Base-by-base conservation (phyloP, 1,140 invertebrate genomes). In the Meloidogyne hapla region DNA sequence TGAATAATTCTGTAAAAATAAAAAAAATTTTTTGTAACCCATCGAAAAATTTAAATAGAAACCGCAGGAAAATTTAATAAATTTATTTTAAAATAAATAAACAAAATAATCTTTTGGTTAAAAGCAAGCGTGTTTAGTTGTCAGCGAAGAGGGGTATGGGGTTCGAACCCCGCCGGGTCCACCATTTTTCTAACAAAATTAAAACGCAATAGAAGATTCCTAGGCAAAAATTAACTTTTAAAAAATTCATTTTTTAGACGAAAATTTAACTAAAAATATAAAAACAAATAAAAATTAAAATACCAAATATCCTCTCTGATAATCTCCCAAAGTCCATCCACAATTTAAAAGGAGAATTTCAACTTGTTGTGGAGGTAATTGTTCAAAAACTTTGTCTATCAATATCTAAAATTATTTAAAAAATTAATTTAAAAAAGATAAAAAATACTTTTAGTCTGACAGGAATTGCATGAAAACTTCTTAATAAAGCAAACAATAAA, bases 391-490 rank as follows among this genome's bases (percentile, higher is more conserved):
- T 21, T 10, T 4, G 10, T 21, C 33, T 21, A 21, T 26, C n/a
- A 28, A 28, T 33, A 21, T 40, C 33, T 38, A 40, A 68, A 38
- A 40, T 15, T 15, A 8, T 12, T 26, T 23, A 70, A 40, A 15
- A 28, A 15, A 15, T 23, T 25, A 65, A 74, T 23, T 18, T 25
- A 26, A 23, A 45, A 28, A 15, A 15, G 8, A 26, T 2, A n/a
- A 28, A 21, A n/a, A 23, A 63, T 23, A 73, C 70, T 45, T 73
- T 80, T 25, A 80, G 25, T 45, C 79, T 48, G 42, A 80, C 79
- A n/a, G 79, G 79, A 63, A 80, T 38, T 1, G 79, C 79, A n/a
- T 75, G 70, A 64, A 73, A 73, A 25, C 56, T 23, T 33, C 26
- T 63, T 38, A 75, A 42, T 18, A 42, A 33, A 67, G 48, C 48